phyloP scores from a whole-genome alignment of 1,140 invertebrate genomes.

The Calosoma granatense region DNA sequence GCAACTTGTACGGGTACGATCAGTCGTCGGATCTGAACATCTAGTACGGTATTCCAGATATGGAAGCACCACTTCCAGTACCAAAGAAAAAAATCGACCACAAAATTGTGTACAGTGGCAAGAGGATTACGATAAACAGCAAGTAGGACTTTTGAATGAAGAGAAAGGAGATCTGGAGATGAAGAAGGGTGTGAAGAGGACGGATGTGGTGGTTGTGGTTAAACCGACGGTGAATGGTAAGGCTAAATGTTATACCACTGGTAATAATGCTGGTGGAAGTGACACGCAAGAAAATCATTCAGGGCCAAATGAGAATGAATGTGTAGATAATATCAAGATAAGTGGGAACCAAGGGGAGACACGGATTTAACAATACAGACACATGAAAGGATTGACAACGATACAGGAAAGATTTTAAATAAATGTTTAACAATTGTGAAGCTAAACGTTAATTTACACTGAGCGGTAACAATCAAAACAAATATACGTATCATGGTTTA shows the following conservation, averaged over 20 bases:
- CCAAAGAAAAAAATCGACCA: slow-evolving; percentile 13
- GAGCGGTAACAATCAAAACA: no score
- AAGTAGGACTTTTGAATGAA: not conserved
- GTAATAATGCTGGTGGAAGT: not conserved
- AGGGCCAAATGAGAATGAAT: not conserved
- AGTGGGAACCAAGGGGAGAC: not conserved
- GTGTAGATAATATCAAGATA: not conserved
- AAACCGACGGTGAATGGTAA: not conserved
- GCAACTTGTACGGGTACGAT: slow-evolving; percentile 34
- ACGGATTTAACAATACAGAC: not conserved
- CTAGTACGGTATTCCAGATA: slow-evolving; percentile 15
- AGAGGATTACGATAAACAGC: slow-evolving; percentile 5
- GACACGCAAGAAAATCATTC: not conserved
- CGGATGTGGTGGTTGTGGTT: not conserved
- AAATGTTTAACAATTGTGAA: no score
- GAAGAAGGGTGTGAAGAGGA: not conserved
- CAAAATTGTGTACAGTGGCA: slow-evolving; percentile 22
- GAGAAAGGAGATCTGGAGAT: not conserved
- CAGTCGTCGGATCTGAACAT: slow-evolving; percentile 29
- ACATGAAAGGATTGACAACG: no score
- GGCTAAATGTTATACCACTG: slow-evolving; percentile 7
- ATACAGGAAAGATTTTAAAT: no score
- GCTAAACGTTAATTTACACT: no score
- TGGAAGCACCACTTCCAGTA: slow-evolving; percentile 8
- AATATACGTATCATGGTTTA: no score